Evolutionary conservation across 2,797 vertebrate genomes (phyloP).

Genomic region (Mus caroli): DNA sequence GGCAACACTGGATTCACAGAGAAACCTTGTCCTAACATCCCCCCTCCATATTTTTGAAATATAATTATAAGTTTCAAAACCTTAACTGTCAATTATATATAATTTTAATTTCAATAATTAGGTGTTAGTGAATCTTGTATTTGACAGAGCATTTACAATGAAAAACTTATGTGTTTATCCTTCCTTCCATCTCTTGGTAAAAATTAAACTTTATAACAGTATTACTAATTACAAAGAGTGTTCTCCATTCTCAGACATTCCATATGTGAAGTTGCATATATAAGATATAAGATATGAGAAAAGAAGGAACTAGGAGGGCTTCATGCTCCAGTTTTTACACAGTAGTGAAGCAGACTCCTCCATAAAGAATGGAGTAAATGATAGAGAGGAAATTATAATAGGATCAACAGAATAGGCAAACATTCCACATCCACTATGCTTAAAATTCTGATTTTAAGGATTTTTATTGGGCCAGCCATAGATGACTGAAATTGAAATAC

Average conservation of each 20-base stretch:
- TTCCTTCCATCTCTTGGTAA: not conserved
- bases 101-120: not conserved
- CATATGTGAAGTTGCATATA: not conserved
- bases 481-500: not conserved
- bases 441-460: not conserved
- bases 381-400: not conserved
- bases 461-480: not conserved
- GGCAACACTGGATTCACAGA: not conserved
- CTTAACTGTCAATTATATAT: not conserved
- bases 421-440: no score
- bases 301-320: not conserved
- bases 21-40: not conserved
- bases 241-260: not conserved
- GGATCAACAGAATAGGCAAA: no score
- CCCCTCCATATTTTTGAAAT: not conserved
- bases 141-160: not conserved
- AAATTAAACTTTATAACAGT: not conserved
- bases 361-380: not conserved
- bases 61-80: not conserved
- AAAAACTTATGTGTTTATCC: not conserved
- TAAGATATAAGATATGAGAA: not conserved
- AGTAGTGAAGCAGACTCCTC: not conserved
- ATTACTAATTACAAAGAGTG: not conserved
- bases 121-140: not conserved
- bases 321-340: fast-evolving